Conservation (phyloP, 2,113 vertebrate genomes). For the Calidris pygmaea region DNA sequence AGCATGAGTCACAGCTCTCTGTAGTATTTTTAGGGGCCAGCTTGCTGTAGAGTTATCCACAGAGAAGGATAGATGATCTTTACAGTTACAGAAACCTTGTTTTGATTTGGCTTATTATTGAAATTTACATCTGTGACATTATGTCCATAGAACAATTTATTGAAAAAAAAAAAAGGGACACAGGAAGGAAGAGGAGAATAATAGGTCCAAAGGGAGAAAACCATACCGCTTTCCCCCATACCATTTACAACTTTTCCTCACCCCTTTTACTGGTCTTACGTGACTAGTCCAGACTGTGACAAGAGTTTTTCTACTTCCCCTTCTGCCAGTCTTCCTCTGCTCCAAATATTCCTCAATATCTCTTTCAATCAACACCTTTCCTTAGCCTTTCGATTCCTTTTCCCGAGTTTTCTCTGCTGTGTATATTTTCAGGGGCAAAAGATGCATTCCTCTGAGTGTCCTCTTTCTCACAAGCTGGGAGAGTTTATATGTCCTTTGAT, state of each 20-base stretch:
- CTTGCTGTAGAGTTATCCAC: neutral
- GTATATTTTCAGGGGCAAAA: neutral
- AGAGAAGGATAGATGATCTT: neutral
- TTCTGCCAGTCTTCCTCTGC: neutral
- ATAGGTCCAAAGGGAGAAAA: neutral
- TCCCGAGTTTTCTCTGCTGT: neutral
- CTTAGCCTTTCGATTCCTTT: neutral
- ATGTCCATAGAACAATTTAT: neutral
- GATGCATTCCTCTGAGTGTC: neutral
- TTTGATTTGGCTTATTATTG: neutral
- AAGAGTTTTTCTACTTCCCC: neutral
- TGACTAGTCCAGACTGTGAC: neutral
- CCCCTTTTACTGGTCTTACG: neutral
- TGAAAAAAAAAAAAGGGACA: accelerated
- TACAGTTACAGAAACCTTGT: neutral
- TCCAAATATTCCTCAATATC: neutral
- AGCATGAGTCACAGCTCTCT: neutral
- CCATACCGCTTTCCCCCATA: accelerated
- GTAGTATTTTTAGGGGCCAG: neutral
- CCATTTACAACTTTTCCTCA: neutral
- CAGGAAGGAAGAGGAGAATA: neutral
- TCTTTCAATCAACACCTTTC: neutral
- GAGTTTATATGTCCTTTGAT: neutral
- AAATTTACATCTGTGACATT: neutral
- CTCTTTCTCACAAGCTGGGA: neutral